phyloP scores from a whole-genome alignment of 1,140 invertebrate genomes.

The Pseudoatta argentina region DNA sequence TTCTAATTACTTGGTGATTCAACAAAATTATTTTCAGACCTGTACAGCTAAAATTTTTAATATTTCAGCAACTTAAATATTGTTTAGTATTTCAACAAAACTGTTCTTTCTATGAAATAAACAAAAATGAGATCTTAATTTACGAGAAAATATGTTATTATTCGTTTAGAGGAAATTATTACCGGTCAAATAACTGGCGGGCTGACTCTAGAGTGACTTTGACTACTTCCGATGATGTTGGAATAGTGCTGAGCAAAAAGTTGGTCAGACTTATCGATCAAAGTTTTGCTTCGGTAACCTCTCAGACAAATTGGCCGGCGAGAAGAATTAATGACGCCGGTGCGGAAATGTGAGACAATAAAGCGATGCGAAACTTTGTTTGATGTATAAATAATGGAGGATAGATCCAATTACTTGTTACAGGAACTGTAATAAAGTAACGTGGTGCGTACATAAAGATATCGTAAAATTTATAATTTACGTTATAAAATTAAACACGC shows the following conservation, averaged over 20 bases:
- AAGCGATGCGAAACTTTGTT: slow-evolving; percentile 55
- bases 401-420: slow-evolving; percentile 57
- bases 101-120: too few species aligned
- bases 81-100: too few species aligned
- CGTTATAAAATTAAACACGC: slow-evolving; percentile 15
- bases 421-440: slow-evolving; percentile 56
- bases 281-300: slow-evolving; percentile 54
- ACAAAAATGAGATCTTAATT: not conserved
- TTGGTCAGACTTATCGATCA: slow-evolving; percentile 51
- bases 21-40: too few species aligned
- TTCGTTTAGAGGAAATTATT: not conserved
- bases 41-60: too few species aligned
- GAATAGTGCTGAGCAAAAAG: slow-evolving; percentile 34
- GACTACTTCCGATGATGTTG: slow-evolving; percentile 7
- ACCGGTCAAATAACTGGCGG: not conserved
- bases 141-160: not conserved
- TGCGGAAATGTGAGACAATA: slow-evolving; percentile 51
- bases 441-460: slow-evolving; percentile 10
- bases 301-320: slow-evolving; percentile 43
- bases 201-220: not conserved
- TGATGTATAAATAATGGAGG: slow-evolving; percentile 60
- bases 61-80: too few species aligned
- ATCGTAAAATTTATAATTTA: slow-evolving; percentile 42
- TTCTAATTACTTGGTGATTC: too few species aligned
- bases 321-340: slow-evolving; percentile 58